Base-by-base conservation (phyloP, 2,888 invertebrate species). In the Muscina levida region DNA sequence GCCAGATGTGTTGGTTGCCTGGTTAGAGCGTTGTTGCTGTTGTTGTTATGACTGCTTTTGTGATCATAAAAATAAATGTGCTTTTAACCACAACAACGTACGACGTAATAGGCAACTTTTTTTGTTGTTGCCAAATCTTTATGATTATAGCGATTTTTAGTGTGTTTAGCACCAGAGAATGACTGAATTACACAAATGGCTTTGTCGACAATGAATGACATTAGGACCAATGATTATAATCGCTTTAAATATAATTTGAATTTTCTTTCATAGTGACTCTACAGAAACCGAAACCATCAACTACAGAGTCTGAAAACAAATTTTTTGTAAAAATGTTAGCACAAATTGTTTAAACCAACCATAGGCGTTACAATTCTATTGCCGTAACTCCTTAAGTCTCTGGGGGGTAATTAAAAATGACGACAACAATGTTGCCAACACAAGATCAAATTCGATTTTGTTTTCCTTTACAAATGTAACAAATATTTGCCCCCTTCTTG, bases 341-440 rank as follows among this genome's bases (percentile, higher is more conserved):
- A 42, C 48, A 19, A 67, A 68, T 19, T 44, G 44, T 39, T 1
- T 37, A 4, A 31, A 46, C 37, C 71, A 68, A 73, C 46, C 70
- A 68, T 68, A 66, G 31, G 66, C 53, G 46, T 57, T 46, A 24
- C 57, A 56, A 11, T 39, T 51, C 15, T 26, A 8, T 44, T 48
- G 39, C 39, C 17, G 57, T 22, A 10, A 44, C 37, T 17, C 51
- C 31, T 79, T 83, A 79, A 82, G 84, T 85, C 85, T 84, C 86
- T 71, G 72, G 87, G 86, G 87, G 83, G 84, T 86, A 87, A 87
- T 87, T 87, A 87, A 87, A 85, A 84, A 80, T 80, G 73, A 77
- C 74, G 65, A 72, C 65, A 66, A 66, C 74, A 42, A 48, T 72
- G 75, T 76, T 74, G 77, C 80, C 84, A 71, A 82, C 68, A 68